phyloP scores from a whole-genome alignment of 2,888 invertebrate genomes.

The Hirtodrosophila trivittata region DNA sequence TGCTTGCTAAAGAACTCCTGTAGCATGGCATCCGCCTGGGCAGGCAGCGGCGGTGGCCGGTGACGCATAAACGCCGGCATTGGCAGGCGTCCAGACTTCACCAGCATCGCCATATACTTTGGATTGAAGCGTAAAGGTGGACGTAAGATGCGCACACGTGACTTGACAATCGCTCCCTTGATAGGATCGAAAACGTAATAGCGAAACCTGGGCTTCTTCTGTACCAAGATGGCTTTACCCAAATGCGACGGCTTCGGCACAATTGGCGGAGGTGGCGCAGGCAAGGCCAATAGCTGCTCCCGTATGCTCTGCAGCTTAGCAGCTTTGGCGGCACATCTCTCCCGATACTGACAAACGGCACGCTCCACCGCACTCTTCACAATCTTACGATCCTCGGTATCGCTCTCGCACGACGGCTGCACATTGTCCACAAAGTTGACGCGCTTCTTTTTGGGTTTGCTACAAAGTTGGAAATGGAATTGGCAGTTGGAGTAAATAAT shows the following conservation, averaged over 20 bases:
- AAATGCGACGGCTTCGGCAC: conserved; percentile 66
- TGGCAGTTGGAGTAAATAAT: background rate
- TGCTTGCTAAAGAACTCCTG: conserved; percentile 64
- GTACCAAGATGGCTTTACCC: conserved; percentile 77
- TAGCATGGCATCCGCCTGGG: conserved; percentile 51
- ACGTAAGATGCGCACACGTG: conserved; percentile 75
- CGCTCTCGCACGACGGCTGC: conserved; percentile 81
- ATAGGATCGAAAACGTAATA: conserved; percentile 82
- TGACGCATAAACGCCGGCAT: conserved; percentile 46
- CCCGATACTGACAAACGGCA: conserved; percentile 64
- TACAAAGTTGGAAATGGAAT: conserved; percentile 20
- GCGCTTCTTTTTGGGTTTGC: conserved; percentile 75
- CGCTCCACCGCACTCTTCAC: conserved; percentile 71
- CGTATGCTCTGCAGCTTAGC: conserved; percentile 40
- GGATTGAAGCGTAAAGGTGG: conserved; percentile 73
- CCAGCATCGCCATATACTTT: conserved; percentile 69
- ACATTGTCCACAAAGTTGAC: conserved; percentile 82
- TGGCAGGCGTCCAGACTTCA: conserved; percentile 51
- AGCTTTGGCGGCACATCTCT: conserved; percentile 52
- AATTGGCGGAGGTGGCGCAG: conserved; percentile 77
- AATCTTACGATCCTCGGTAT: conserved; percentile 76
- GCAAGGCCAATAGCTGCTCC: conserved; percentile 41
- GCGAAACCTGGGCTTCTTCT: conserved; percentile 73
- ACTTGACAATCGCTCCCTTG: conserved; percentile 78
- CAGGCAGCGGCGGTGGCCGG: conserved; percentile 67